Percentiles rank a stretch among this genome's conserved stretches.
Evolutionary conservation across 1,140 invertebrate species (phyloP).

Genomic region (Zaprionus vittiger): DNA sequence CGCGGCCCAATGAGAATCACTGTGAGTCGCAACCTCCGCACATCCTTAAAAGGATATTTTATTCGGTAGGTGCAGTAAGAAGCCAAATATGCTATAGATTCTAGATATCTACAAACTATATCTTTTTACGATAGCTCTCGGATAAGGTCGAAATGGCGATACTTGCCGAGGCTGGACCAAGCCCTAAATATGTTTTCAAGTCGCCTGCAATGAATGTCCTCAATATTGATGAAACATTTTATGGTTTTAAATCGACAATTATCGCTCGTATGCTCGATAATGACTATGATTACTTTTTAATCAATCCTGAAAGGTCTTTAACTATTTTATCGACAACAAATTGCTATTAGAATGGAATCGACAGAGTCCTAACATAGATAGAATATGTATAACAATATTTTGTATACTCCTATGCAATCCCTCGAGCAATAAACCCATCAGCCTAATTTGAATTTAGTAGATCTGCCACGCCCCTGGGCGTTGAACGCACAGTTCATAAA

Average conservation of each 20-base stretch:
- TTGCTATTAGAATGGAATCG: background rate
- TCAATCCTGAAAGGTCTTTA: background rate
- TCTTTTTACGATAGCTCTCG: constrained; percentile 28
- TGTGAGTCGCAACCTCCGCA: background rate
- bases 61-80: background rate
- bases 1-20: background rate
- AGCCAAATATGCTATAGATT: background rate
- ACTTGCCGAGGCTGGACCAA: constrained; percentile 10
- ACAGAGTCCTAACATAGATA: background rate
- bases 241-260: constrained; percentile 46
- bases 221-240: constrained; percentile 20
- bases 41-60: background rate
- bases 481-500: constrained; percentile 50
- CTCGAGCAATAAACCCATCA: constrained; percentile 17
- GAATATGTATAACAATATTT: background rate
- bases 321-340: background rate
- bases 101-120: background rate
- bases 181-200: constrained; percentile 19
- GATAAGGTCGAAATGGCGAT: constrained; percentile 15
- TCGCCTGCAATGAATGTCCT: constrained; percentile 56
- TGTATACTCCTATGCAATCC: background rate
- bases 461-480: constrained; percentile 49
- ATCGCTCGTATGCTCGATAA: constrained; percentile 39
- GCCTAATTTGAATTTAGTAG: constrained; percentile 52
- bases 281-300: background rate